Base-by-base conservation (phyloP, 2,888 invertebrate genomes). In the Microctonus brassicae region DNA sequence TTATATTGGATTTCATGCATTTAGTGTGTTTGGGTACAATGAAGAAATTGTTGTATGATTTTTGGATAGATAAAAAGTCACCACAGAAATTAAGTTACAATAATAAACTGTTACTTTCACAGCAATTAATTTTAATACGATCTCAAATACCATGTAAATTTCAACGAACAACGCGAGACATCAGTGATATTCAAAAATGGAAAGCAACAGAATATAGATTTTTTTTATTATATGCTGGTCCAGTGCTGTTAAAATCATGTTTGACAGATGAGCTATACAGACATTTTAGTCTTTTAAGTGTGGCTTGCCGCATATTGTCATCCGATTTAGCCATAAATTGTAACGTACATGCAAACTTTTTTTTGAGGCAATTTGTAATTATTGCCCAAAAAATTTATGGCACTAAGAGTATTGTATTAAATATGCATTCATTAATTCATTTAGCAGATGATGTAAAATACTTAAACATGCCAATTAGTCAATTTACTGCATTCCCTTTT, bases 341-440 rank as follows among this genome's bases (percentile, higher is more conserved):
- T 26, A 24, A 57, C 29, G 53, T 17, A 33, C 17, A 24, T 2
- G 57, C 71, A 4, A 62, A 61, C 53, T 17, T 17, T 2, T 69
- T 60, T 55, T 10, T 63, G 20, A 63, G 20, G 17, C 10, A 20
- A 7, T 60, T 68, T 55, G 58, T 60, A 33, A 5, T 13, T 42
- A 17, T 26, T 9, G 13, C 29, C 11, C 2, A 5, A n/a, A 13
- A n/a, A 4, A 1, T 60, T 17, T 70, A 65, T 13, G 65, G 70
- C 6, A 10, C 17, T n/a, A 6, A 42, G 13, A 26, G 26, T 5
- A 34, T 52, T 17, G 42, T 33, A 22, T 17, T 80, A 55, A 86
- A 86, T 78, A 77, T 84, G 5, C 86, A 86, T 76, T 73, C 73
- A 17, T 63, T 76, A 5, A 62, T 76, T 34, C 76, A 76, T 24